Evolutionary conservation across 2,888 invertebrate species (phyloP).

Genomic region (Drosophila putrida): DNA sequence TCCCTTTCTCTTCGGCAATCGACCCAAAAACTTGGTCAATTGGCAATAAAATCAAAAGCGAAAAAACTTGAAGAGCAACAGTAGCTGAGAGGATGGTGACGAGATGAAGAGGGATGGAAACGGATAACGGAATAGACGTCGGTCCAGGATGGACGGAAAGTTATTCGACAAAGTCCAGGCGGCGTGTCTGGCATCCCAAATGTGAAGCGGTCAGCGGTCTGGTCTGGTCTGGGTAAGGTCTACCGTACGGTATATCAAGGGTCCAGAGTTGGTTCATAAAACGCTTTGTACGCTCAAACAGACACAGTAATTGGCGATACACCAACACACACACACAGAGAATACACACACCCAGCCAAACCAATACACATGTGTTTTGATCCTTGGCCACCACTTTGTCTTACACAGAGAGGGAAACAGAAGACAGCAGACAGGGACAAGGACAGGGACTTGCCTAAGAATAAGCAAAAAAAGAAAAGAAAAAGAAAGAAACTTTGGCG

Average conservation of each 20-base stretch:
- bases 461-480: conserved; percentile 1
- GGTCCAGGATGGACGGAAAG: conserved; percentile 39
- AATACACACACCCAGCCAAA: conserved; percentile 22
- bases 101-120: background rate
- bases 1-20: conserved; percentile 41
- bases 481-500: conserved; percentile 66
- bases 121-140: background rate
- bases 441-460: conserved; percentile 5
- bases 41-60: conserved; percentile 82
- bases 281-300: conserved; percentile 82
- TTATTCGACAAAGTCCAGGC: conserved; percentile 76
- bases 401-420: conserved; percentile 25
- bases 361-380: conserved; percentile 32
- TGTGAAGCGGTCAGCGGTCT: conserved; percentile 33
- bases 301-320: conserved; percentile 82
- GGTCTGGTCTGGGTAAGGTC: background rate
- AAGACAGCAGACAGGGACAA: background rate
- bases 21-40: conserved; percentile 79
- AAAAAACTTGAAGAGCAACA: conserved; percentile 65
- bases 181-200: conserved; percentile 76
- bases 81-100: conserved; percentile 26
- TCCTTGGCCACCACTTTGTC: conserved; percentile 62
- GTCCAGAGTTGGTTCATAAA: conserved; percentile 76
- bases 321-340: conserved; percentile 35
- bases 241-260: conserved; percentile 31